These are phyloP conservation scores for Centropristis striata DNA, from an alignment of 2,113 vertebrate species.

Conservation along the genomic window DNA sequence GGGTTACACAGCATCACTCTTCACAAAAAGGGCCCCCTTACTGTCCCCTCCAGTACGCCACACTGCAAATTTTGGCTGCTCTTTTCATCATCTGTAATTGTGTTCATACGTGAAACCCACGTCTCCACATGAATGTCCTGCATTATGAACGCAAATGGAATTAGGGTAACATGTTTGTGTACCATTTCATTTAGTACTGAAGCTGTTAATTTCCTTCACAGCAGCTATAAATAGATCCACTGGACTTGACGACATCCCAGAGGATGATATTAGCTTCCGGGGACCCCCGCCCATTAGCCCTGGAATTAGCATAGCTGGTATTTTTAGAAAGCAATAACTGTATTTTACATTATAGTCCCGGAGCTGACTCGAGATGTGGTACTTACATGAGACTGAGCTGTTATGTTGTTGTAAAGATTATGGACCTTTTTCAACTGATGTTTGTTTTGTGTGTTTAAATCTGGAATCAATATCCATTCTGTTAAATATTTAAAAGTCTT, in stretches of 20 bases:
- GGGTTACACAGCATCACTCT: slow-evolving; percentile 62
- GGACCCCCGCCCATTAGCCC: slow-evolving; percentile 23
- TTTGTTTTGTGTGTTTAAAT: slow-evolving; percentile 65
- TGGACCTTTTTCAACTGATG: slow-evolving; percentile 55
- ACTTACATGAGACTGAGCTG: slow-evolving; percentile 41
- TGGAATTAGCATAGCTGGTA: slow-evolving; percentile 54
- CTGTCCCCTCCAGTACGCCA: slow-evolving; percentile 17
- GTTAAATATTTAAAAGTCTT: slow-evolving; percentile 78
- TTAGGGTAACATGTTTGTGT: neutral
- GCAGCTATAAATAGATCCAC: slow-evolving; percentile 42
- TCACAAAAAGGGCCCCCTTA: slow-evolving; percentile 44
- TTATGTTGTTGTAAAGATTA: slow-evolving; percentile 60
- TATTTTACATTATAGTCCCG: slow-evolving; percentile 41
- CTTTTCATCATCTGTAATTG: neutral
- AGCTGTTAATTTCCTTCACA: slow-evolving; percentile 47
- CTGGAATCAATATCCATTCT: slow-evolving; percentile 68
- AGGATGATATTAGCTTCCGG: slow-evolving; percentile 54
- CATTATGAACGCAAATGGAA: slow-evolving; percentile 10
- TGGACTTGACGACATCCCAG: slow-evolving; percentile 46
- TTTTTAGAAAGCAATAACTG: slow-evolving; percentile 61
- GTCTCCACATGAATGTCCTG: neutral
- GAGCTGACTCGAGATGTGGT: slow-evolving; percentile 38
- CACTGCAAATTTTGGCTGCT: slow-evolving; percentile 4
- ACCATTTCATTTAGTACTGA: slow-evolving; percentile 8
- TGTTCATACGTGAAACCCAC: neutral